phyloP scores from a whole-genome alignment of 1,140 invertebrate species.

The Hyles vespertilio region DNA sequence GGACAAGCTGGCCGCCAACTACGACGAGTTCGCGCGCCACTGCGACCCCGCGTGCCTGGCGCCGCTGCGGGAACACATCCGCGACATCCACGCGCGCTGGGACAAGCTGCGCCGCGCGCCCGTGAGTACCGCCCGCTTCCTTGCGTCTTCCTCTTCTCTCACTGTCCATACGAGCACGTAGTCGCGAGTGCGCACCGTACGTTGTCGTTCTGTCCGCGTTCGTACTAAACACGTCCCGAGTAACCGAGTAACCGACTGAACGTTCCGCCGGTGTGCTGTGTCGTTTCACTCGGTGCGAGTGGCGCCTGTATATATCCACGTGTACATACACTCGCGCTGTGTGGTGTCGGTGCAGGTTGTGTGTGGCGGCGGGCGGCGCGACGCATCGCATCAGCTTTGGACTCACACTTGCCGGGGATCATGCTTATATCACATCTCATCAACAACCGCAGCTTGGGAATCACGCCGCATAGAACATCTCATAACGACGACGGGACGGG shows the following conservation, averaged over 20 bases:
- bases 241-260: constrained; percentile 13
- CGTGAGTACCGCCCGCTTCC: constrained; percentile 22
- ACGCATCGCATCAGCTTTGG: constrained; percentile 10
- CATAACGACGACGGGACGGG: constrained; percentile 11
- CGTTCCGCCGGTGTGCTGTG: constrained; percentile 3
- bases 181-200: too few species aligned
- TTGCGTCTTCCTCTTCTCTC: too few species aligned
- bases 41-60: constrained; percentile 81
- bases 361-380: background rate
- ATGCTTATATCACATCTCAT: constrained; percentile 47
- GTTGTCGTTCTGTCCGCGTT: background rate
- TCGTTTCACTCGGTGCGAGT: background rate
- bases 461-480: constrained; percentile 27
- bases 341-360: constrained; percentile 41
- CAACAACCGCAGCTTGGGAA: constrained; percentile 34
- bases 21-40: constrained; percentile 79
- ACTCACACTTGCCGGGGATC: constrained; percentile 32
- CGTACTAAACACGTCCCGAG: constrained; percentile 3
- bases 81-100: constrained; percentile 57
- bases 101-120: constrained; percentile 40
- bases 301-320: constrained; percentile 14
- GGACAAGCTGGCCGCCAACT: constrained; percentile 78
- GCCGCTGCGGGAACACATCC: constrained; percentile 78
- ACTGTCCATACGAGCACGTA: too few species aligned
- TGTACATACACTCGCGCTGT: constrained; percentile 34